Evolutionary conservation across 1,140 invertebrate species (phyloP).

Genomic region (Pogonognathellus flavescens): DNA sequence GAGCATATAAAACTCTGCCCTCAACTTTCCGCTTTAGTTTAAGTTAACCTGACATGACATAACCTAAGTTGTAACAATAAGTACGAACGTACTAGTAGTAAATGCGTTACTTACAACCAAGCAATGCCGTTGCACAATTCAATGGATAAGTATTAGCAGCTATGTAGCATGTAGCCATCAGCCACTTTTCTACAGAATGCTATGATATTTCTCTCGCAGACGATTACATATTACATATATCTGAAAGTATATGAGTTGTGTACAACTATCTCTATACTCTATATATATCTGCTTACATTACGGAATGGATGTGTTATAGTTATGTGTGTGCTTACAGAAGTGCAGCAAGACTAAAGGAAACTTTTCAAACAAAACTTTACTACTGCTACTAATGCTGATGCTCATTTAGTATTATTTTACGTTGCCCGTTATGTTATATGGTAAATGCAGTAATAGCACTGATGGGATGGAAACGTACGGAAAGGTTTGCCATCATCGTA

Average conservation of each 20-base stretch:
- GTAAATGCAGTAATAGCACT: neutral
- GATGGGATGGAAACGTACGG: neutral
- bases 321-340: constrained; percentile 12
- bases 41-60: constrained; percentile 48
- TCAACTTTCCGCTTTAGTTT: constrained; percentile 39
- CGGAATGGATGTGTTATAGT: neutral
- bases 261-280: neutral
- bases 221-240: neutral
- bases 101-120: constrained; percentile 43
- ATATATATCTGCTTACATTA: neutral
- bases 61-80: constrained; percentile 38
- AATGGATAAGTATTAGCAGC: neutral
- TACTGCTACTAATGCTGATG: constrained; percentile 36
- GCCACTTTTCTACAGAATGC: neutral
- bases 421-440: neutral
- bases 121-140: constrained; percentile 26
- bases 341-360: constrained; percentile 24
- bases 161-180: neutral
- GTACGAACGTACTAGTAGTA: neutral
- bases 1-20: constrained; percentile 20
- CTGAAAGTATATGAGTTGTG: neutral
- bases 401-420: neutral
- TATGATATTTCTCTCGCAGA: no score
- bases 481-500: no score
- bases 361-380: constrained; percentile 50